phyloP scores from a whole-genome alignment of 1,140 invertebrate species.

The Samia ricini region DNA sequence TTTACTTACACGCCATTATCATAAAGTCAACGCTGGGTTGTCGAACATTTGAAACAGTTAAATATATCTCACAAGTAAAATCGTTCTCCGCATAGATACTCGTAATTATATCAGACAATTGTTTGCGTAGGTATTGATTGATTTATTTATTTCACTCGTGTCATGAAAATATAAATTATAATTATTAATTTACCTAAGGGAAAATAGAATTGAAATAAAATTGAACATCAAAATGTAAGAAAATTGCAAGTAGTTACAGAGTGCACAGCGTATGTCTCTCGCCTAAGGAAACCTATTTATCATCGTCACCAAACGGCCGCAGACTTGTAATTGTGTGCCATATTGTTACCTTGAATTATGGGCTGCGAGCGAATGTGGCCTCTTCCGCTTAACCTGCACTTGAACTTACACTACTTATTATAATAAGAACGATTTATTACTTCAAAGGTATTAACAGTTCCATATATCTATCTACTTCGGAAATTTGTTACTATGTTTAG shows the following conservation, averaged over 20 bases:
- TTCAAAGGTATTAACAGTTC: background rate
- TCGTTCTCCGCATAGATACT: background rate
- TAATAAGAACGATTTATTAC: constrained; percentile 5
- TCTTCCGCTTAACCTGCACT: constrained; percentile 50
- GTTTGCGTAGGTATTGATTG: no score
- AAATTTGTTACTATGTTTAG: background rate
- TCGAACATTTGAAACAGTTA: constrained; percentile 17
- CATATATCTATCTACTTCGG: background rate
- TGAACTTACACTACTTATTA: constrained; percentile 16
- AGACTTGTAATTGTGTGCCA: constrained; percentile 68
- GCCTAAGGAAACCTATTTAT: constrained; percentile 67
- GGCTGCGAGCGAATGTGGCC: constrained; percentile 39
- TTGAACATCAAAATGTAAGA: no score
- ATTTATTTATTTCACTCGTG: no score
- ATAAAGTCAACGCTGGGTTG: constrained; percentile 39
- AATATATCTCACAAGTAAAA: background rate
- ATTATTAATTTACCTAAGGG: no score
- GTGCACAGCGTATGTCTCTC: constrained; percentile 42
- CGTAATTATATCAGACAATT: background rate
- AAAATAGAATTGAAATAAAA: no score
- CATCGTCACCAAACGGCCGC: constrained; percentile 61
- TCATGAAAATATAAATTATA: no score
- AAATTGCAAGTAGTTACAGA: background rate
- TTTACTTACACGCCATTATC: constrained; percentile 54
- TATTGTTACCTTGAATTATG: constrained; percentile 71